A percentile compares a stretch with the other conserved stretches of the same genome.
Evolutionary conservation across 2,888 invertebrate species (phyloP).

Genomic region (Conomelus anceps): DNA sequence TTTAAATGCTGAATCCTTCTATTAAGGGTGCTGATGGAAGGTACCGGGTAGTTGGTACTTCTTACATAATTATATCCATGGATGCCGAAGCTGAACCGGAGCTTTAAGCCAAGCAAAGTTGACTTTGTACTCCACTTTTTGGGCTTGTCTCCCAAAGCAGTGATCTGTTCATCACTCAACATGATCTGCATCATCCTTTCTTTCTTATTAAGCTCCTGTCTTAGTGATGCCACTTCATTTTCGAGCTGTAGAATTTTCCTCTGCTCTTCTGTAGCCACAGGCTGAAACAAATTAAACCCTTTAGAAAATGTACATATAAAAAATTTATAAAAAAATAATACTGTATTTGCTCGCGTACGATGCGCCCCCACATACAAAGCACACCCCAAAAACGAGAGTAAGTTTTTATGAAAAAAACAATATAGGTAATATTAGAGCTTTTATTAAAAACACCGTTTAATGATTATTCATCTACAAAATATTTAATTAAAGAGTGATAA

Average conservation of each 20-base stretch:
- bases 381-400: no score
- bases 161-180: not conserved
- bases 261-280: not conserved
- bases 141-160: not conserved
- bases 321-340: no score
- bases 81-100: not conserved
- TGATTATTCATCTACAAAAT: no score
- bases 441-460: no score
- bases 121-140: not conserved
- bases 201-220: not conserved
- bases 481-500: no score
- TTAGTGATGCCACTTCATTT: not conserved
- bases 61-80: not conserved
- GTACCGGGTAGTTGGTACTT: not conserved
- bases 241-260: not conserved
- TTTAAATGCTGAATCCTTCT: not conserved
- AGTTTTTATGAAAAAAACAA: no score
- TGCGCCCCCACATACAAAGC: no score
- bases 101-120: not conserved
- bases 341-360: no score
- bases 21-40: not conserved
- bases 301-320: no score
- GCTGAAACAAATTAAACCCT: no score
- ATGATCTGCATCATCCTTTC: not conserved
- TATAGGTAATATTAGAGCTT: no score